phyloP scores from a whole-genome alignment of 2,797 vertebrate genomes.

The Enteromius treurensis region DNA sequence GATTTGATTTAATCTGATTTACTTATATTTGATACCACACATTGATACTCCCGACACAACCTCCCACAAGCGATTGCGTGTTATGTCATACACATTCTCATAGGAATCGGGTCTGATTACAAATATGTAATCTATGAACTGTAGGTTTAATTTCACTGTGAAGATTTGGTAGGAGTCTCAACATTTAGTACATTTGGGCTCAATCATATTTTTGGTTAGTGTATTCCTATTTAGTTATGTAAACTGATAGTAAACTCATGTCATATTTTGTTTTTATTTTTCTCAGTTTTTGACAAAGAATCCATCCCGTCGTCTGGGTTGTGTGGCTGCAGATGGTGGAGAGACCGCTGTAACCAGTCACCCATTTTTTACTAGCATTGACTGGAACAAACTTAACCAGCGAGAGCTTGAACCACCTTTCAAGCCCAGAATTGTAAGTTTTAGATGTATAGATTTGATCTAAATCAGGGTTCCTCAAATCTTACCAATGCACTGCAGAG shows the following conservation, averaged over 20 bases:
- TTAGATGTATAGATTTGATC: not conserved
- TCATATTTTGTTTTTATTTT: conserved; percentile 32
- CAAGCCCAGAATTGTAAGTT: conserved; percentile 93
- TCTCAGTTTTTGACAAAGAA: conserved; percentile 94
- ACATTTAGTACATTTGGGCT: not conserved
- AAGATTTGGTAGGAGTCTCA: conserved; percentile 2
- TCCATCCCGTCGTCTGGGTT: conserved; percentile 88
- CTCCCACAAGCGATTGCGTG: not conserved
- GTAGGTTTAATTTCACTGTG: conserved; percentile 17
- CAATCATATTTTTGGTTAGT: not conserved
- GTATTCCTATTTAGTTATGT: not conserved
- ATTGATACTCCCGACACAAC: not conserved
- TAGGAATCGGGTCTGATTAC: conserved; percentile 19
- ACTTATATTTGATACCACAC: conserved; percentile 7
- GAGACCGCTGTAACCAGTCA: conserved; percentile 86
- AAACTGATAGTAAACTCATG: not conserved
- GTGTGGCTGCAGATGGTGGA: conserved; percentile 82
- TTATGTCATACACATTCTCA: not conserved
- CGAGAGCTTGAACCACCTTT: conserved; percentile 92
- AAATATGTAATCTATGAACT: not conserved
- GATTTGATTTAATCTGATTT: conserved; percentile 35
- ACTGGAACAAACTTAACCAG: conserved; percentile 91
- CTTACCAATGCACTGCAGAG: no score
- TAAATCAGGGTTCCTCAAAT: no score
- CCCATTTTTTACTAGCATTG: conserved; percentile 86